A percentile compares a stretch with the other conserved stretches of the same genome.
Evolutionary conservation across 1,140 invertebrate genomes (phyloP).

Genomic region (Eupeodes corollae): DNA sequence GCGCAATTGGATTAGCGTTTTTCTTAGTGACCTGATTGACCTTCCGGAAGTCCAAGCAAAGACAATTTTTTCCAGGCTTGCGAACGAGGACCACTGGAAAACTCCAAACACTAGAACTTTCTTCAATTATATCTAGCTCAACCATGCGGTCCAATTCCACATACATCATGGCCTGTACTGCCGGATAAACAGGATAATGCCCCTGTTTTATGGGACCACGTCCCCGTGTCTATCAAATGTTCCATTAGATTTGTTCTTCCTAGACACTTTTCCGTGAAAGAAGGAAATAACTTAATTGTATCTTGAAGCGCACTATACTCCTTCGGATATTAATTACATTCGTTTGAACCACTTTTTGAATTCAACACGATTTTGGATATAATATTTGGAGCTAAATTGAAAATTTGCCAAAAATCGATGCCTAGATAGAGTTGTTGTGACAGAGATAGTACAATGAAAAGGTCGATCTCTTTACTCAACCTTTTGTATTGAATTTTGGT

Average conservation of each 20-base stretch:
- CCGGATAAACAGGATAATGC: constrained; percentile 16
- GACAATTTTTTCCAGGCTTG: too few relatives aligned
- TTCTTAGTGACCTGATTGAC: constrained; percentile 19
- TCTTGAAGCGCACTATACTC: neutral
- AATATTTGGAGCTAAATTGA: constrained; percentile 6
- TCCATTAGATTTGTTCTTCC: constrained; percentile 15
- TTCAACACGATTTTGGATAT: neutral
- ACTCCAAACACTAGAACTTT: too few relatives aligned
- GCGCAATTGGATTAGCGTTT: constrained; percentile 23
- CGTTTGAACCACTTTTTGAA: neutral
- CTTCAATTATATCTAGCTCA: constrained; percentile 10
- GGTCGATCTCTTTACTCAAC: neutral
- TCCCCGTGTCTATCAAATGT: constrained; percentile 21
- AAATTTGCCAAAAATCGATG: constrained; percentile 5
- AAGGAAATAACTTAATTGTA: constrained; percentile 10
- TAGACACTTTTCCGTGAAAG: constrained; percentile 12
- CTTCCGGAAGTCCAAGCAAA: too few relatives aligned
- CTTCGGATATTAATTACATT: neutral
- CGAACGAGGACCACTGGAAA: too few relatives aligned
- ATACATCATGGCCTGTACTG: constrained; percentile 19
- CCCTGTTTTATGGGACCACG: too few relatives aligned
- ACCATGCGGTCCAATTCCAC: constrained; percentile 15
- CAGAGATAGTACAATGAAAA: constrained; percentile 3
- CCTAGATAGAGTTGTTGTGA: constrained; percentile 2
- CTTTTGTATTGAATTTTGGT: neutral